A percentile compares a stretch with the other conserved stretches of the same genome.
Evolutionary conservation across 1,140 invertebrate species (phyloP).

Genomic region (Ceratina australensis): DNA sequence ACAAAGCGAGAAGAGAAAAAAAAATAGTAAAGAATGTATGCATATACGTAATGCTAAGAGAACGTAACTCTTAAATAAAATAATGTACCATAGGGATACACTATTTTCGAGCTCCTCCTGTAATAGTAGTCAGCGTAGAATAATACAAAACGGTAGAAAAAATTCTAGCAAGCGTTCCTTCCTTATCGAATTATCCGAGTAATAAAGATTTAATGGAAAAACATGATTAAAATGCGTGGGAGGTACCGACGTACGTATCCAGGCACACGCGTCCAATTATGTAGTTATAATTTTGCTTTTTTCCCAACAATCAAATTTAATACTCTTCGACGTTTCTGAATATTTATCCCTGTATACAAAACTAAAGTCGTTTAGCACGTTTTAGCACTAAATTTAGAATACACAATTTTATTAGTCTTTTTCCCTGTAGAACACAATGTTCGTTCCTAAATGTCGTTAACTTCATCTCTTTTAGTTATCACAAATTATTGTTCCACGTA

Average conservation of each 20-base stretch:
- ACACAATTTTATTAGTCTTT: constrained; percentile 73
- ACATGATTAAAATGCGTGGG: constrained; percentile 46
- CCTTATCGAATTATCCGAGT: constrained; percentile 54
- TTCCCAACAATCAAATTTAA: constrained; percentile 71
- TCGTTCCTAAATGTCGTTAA: constrained; percentile 73
- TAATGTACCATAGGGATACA: constrained; percentile 59
- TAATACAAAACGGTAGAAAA: constrained; percentile 69
- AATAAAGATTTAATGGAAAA: constrained; percentile 63
- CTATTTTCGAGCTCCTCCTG: constrained; percentile 55
- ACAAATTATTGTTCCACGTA: constrained; percentile 79
- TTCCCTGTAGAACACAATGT: constrained; percentile 77
- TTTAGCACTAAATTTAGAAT: constrained; percentile 75
- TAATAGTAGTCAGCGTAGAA: constrained; percentile 65
- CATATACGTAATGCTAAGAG: constrained; percentile 27
- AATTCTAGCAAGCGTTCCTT: constrained; percentile 59
- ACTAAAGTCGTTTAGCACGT: constrained; percentile 74
- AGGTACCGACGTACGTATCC: constrained; percentile 57
- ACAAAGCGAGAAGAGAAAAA: constrained; percentile 25
- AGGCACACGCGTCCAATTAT: constrained; percentile 55
- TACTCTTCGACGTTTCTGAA: constrained; percentile 67
- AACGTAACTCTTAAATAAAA: constrained; percentile 39
- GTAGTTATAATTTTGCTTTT: constrained; percentile 65
- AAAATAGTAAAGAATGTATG: constrained; percentile 43
- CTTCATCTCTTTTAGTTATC: constrained; percentile 75
- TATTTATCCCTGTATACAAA: constrained; percentile 73